phyloP scores from a whole-genome alignment of 2,888 invertebrate species.

The Tachina fera region DNA sequence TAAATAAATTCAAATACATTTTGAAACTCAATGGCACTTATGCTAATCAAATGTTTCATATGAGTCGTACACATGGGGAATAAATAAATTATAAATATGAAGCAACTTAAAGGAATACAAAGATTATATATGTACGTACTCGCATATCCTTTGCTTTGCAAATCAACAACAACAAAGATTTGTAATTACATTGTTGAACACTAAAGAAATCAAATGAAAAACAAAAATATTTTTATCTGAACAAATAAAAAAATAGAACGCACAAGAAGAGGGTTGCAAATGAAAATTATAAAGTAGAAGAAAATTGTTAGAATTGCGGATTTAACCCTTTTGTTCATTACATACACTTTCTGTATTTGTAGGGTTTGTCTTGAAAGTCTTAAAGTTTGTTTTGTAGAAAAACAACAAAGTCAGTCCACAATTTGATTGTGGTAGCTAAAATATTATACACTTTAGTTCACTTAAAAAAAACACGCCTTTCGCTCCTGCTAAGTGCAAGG shows the following conservation, averaged over 20 bases:
- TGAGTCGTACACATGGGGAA: background rate
- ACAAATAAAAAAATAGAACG: background rate
- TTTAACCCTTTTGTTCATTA: slow-evolving; percentile 30
- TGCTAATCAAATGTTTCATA: slow-evolving; percentile 49
- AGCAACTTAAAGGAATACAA: slow-evolving; percentile 16
- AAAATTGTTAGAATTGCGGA: slow-evolving; percentile 9
- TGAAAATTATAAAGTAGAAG: slow-evolving; percentile 32
- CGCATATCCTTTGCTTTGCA: slow-evolving; percentile 12
- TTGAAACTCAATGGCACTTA: slow-evolving; percentile 55
- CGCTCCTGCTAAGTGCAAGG: slow-evolving; percentile 60
- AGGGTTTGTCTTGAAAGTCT: slow-evolving; percentile 50
- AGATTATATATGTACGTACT: background rate
- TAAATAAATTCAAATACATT: slow-evolving; percentile 7
- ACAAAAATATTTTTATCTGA: slow-evolving; percentile 20
- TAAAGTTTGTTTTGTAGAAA: slow-evolving; percentile 46
- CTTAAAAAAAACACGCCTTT: slow-evolving; percentile 62
- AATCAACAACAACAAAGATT: slow-evolving; percentile 39
- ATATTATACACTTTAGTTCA: slow-evolving; percentile 7
- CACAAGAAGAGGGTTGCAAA: slow-evolving; percentile 24
- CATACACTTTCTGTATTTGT: slow-evolving; percentile 2
- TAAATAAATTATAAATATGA: slow-evolving; percentile 37
- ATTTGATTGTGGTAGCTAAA: slow-evolving; percentile 25
- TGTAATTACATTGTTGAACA: slow-evolving; percentile 57
- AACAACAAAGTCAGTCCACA: slow-evolving; percentile 36
- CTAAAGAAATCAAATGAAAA: slow-evolving; percentile 46